Percentiles rank a stretch among this genome's conserved stretches.
phyloP scores from a whole-genome alignment of 2,797 vertebrate species.

The Lophius americanus region DNA sequence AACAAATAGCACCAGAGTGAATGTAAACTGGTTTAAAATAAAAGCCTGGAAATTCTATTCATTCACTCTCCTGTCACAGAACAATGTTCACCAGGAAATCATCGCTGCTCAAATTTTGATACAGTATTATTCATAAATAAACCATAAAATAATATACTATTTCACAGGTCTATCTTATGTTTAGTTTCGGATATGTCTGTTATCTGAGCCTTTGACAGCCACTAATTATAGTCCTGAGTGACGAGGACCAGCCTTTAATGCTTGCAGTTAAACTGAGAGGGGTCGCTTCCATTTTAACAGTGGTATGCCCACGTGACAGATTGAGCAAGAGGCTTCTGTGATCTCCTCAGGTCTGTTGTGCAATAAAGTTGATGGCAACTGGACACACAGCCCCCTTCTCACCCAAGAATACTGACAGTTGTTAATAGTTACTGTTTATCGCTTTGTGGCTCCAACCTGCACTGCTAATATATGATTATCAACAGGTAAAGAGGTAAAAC shows the following conservation, averaged over 20 bases:
- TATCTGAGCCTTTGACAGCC: slow-evolving; percentile 35
- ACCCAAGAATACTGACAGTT: background rate
- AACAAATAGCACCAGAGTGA: too few relatives aligned
- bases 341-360: slow-evolving; percentile 32
- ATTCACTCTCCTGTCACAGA: too few relatives aligned
- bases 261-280: slow-evolving; percentile 63
- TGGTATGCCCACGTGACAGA: slow-evolving; percentile 76
- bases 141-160: background rate
- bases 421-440: background rate
- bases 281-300: slow-evolving; percentile 73
- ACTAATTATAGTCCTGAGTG: slow-evolving; percentile 64
- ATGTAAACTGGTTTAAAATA: too few relatives aligned
- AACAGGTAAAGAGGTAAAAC: background rate
- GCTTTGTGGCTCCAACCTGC: background rate
- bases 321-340: slow-evolving; percentile 57
- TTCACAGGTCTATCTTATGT: background rate
- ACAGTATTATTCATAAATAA: background rate
- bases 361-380: slow-evolving; percentile 28
- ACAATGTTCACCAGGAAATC: background rate
- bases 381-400: background rate
- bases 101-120: background rate
- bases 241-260: slow-evolving; percentile 40
- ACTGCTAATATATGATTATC: background rate
- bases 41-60: too few relatives aligned
- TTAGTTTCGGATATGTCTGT: slow-evolving; percentile 12